A percentile compares a stretch with the other conserved stretches of the same genome.
phyloP scores from a whole-genome alignment of 2,113 vertebrate species.

The Muscicapa adusta region DNA sequence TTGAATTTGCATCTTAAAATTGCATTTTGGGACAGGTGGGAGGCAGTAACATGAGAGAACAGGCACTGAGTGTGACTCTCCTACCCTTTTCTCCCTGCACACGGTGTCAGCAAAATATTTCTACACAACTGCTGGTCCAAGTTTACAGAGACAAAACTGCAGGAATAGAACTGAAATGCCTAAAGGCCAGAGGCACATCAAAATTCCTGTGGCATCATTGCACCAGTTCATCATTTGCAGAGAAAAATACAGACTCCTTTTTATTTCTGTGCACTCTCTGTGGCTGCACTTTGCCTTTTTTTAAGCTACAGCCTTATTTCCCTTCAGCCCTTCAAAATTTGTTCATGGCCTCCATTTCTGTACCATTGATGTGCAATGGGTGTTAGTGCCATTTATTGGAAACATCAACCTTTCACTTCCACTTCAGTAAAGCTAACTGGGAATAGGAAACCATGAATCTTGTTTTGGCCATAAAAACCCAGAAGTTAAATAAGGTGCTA shows the following conservation, averaged over 20 bases:
- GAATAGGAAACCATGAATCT: background rate
- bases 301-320: background rate
- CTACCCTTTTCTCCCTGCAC: background rate
- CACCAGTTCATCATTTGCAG: background rate
- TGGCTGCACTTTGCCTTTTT: background rate
- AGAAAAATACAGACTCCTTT: background rate
- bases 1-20: background rate
- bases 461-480: background rate
- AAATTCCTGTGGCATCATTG: background rate
- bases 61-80: background rate
- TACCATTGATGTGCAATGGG: background rate
- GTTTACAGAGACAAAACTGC: background rate
- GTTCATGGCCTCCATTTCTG: background rate
- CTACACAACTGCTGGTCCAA: background rate
- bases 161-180: background rate
- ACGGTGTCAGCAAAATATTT: background rate
- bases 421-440: background rate
- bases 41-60: background rate
- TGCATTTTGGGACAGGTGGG: rapidly evolving
- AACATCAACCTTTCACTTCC: background rate
- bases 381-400: background rate
- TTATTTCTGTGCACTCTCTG: background rate
- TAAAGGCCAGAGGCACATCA: background rate
- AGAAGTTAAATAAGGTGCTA: background rate
- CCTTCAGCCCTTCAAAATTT: background rate